phyloP scores from a whole-genome alignment of 2,888 invertebrate species.

The Crematogaster levior region DNA sequence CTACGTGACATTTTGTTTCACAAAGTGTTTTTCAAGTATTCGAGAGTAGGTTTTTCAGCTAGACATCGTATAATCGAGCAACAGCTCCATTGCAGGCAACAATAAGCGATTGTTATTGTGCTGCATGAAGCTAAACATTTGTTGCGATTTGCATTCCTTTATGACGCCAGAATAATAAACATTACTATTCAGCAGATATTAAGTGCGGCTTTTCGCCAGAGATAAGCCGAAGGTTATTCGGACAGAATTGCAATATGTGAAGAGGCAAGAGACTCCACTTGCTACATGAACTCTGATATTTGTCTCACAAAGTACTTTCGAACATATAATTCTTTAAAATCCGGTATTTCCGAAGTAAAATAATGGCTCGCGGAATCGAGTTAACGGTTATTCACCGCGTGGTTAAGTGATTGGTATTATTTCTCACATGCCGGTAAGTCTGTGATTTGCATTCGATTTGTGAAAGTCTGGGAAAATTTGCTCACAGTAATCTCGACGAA shows the following conservation, averaged over 20 bases:
- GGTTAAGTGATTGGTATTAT: conserved; percentile 45
- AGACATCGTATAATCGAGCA: conserved; percentile 51
- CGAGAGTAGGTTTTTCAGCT: conserved; percentile 12
- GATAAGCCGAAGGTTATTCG: conserved; percentile 28
- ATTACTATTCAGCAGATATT: conserved; percentile 32
- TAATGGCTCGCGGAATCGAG: conserved; percentile 34
- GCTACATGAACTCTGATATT: conserved; percentile 38
- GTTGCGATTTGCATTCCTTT: conserved; percentile 45
- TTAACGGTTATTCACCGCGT: conserved; percentile 34
- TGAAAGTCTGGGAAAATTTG: conserved; percentile 51
- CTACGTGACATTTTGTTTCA: conserved; percentile 45
- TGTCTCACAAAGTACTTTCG: conserved; percentile 23
- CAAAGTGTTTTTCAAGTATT: conserved; percentile 57
- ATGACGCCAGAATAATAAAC: conserved; percentile 37
- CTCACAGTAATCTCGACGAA: conserved; percentile 21
- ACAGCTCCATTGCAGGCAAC: conserved; percentile 4
- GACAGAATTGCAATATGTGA: background rate
- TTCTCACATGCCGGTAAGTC: conserved; percentile 39
- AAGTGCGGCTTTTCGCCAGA: conserved; percentile 7
- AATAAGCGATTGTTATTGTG: conserved; percentile 30
- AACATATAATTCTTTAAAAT: conserved; percentile 39
- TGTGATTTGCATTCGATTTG: conserved; percentile 51
- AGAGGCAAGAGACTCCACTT: conserved; percentile 9
- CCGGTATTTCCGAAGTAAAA: conserved; percentile 44
- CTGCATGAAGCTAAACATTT: conserved; percentile 40